Percentiles rank a stretch among this genome's conserved stretches.
Conservation (phyloP, 2,797 vertebrate genomes). For the Tokudaia muenninki region DNA sequence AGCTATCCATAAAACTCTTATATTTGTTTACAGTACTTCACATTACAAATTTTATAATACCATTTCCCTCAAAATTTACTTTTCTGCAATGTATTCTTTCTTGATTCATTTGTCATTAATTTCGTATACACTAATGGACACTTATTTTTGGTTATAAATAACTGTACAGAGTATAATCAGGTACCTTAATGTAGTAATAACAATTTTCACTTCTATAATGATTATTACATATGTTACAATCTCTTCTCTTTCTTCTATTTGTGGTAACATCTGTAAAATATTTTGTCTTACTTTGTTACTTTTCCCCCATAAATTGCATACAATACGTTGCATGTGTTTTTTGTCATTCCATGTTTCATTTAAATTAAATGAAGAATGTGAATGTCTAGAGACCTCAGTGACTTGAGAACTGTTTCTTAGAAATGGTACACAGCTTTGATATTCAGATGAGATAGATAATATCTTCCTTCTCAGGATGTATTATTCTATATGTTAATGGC, state of each 20-base stretch:
- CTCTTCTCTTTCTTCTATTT: neutral
- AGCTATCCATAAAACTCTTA: neutral
- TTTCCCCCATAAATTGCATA: constrained; percentile 91
- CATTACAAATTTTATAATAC: neutral
- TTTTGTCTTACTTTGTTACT: constrained; percentile 90
- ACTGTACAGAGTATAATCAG: neutral
- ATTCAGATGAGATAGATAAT: constrained; percentile 89
- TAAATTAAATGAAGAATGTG: constrained; percentile 91
- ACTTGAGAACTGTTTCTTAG: constrained; percentile 84
- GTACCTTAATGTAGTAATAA: neutral
- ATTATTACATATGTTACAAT: neutral
- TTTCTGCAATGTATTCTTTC: neutral
- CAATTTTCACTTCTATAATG: neutral
- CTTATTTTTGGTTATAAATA: constrained; percentile 7
- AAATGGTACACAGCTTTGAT: constrained; percentile 88
- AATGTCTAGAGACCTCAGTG: constrained; percentile 89
- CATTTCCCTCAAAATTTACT: neutral
- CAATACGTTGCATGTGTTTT: constrained; percentile 90
- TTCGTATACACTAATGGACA: neutral
- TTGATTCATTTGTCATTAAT: neutral
- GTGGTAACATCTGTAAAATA: neutral
- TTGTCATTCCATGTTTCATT: constrained; percentile 92
- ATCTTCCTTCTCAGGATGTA: constrained; percentile 90
- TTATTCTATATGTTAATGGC: constrained; percentile 88
- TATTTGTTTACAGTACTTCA: neutral